A percentile compares a stretch with the other conserved stretches of the same genome.
phyloP scores from a whole-genome alignment of 2,888 invertebrate species.

The Rhyacophila evoluta region DNA sequence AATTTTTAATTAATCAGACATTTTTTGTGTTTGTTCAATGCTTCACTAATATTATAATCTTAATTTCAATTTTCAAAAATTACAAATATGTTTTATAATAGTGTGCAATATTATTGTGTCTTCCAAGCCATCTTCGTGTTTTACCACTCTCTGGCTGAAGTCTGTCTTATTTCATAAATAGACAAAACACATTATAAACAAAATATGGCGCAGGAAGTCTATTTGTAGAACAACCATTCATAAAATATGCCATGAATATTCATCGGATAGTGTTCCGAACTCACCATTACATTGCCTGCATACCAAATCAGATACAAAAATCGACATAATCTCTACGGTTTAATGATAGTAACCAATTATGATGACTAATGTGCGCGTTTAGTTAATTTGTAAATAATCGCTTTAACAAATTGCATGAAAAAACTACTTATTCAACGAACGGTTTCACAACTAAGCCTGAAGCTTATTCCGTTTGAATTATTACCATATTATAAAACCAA shows the following conservation, averaged over 20 bases:
- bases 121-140: too few relatives aligned
- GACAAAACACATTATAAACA: neutral
- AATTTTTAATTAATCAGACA: too few relatives aligned
- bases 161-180: neutral
- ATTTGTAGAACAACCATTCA: neutral
- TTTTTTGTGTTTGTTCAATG: too few relatives aligned
- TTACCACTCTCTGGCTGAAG: neutral
- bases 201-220: constrained; percentile 7
- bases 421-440: neutral
- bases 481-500: too few relatives aligned
- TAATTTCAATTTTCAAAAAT: too few relatives aligned
- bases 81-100: too few relatives aligned
- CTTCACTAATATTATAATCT: too few relatives aligned
- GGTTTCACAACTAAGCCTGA: neutral
- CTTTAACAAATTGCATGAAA: neutral
- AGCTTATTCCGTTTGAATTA: neutral
- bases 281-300: neutral
- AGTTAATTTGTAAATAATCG: neutral
- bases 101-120: too few relatives aligned
- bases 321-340: neutral
- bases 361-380: neutral
- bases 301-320: neutral
- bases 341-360: neutral
- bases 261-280: neutral
- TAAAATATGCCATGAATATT: constrained; percentile 1